These are phyloP conservation scores for Aphidoletes aphidimyza DNA, from an alignment of 2,888 invertebrate genomes.

Conservation along the genomic window DNA sequence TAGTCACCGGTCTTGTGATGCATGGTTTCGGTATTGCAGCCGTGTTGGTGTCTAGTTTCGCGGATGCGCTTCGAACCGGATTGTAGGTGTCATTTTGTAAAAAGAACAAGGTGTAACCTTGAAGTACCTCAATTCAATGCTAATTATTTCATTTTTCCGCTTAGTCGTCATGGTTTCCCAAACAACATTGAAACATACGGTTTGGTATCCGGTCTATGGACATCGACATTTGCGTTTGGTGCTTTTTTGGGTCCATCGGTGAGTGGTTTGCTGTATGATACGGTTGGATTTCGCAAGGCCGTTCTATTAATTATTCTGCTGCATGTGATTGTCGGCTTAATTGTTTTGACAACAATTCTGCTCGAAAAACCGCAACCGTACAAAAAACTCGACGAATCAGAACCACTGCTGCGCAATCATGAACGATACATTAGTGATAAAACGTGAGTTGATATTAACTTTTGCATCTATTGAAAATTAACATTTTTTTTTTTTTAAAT, in stretches of 20 bases:
- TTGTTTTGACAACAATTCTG: conserved; percentile 67
- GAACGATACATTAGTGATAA: neutral
- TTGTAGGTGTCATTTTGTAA: conserved; percentile 73
- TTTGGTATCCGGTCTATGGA: conserved; percentile 89
- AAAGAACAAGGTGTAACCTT: no score
- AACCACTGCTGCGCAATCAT: conserved; percentile 58
- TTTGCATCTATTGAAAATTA: neutral
- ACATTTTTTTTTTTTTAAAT: neutral
- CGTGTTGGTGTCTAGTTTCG: conserved; percentile 86
- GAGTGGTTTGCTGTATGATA: conserved; percentile 78
- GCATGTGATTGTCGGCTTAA: conserved; percentile 59
- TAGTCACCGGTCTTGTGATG: conserved; percentile 76
- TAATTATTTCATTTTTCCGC: conserved; percentile 52
- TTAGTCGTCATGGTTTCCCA: conserved; percentile 78
- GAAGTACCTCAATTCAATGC: neutral
- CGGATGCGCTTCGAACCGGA: conserved; percentile 82
- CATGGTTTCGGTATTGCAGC: conserved; percentile 88
- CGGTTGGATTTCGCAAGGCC: conserved; percentile 76
- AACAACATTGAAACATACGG: conserved; percentile 91
- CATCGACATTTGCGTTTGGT: conserved; percentile 88
- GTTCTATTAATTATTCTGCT: conserved; percentile 74
- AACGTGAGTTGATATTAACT: neutral
- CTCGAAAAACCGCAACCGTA: conserved; percentile 61
- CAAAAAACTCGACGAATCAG: conserved; percentile 65
- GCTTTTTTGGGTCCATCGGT: conserved; percentile 85